Evolutionary conservation across 1,140 invertebrate species (phyloP).

Genomic region (Bilobella aurantiaca): DNA sequence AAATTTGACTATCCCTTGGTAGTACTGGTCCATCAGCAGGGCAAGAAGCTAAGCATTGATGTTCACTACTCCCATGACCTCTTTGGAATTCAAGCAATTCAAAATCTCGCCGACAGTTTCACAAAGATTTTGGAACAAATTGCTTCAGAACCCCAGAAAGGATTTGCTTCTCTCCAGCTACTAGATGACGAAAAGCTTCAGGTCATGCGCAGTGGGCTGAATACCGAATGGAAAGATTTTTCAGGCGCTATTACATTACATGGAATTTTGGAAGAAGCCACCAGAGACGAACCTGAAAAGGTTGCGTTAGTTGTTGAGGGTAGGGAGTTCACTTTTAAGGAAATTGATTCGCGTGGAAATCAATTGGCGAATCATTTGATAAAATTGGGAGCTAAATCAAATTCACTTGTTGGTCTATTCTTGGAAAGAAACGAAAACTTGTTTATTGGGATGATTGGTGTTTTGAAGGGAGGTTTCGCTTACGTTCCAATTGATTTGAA

Average conservation of each 20-base stretch:
- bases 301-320: neutral
- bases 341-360: constrained; percentile 3
- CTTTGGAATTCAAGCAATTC: too few relatives aligned
- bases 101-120: too few relatives aligned
- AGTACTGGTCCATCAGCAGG: too few relatives aligned
- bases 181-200: too few relatives aligned
- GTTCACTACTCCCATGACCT: too few relatives aligned
- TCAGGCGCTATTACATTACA: neutral
- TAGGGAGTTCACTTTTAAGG: neutral
- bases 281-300: neutral
- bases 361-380: neutral
- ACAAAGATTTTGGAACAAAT: too few relatives aligned
- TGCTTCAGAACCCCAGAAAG: too few relatives aligned
- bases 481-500: constrained; percentile 68
- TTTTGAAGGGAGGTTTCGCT: constrained; percentile 67
- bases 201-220: too few relatives aligned
- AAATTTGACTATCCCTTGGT: too few relatives aligned
- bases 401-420: constrained; percentile 52
- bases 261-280: neutral
- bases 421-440: constrained; percentile 63
- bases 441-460: constrained; percentile 54
- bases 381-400: neutral
- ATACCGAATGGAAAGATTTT: too few relatives aligned
- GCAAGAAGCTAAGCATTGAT: too few relatives aligned
- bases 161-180: too few relatives aligned